These are phyloP conservation scores for Pelecanoides urinatrix DNA, from an alignment of 2,113 vertebrate species.

Conservation along the genomic window DNA sequence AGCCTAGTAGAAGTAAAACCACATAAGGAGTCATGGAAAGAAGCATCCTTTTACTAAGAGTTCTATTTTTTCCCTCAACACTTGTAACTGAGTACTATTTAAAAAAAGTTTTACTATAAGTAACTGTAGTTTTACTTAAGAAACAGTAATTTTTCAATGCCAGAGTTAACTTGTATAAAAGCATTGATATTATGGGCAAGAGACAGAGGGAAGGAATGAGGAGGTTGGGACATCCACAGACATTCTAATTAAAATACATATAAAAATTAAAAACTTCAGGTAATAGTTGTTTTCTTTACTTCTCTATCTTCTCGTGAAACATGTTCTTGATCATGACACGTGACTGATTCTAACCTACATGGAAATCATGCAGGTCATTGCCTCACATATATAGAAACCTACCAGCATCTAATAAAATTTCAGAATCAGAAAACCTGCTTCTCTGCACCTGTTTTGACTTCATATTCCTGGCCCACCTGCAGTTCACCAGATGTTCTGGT, in stretches of 20 bases:
- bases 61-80: neutral
- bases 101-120: neutral
- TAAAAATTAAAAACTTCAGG: neutral
- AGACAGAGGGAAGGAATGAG: neutral
- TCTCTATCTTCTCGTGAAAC: neutral
- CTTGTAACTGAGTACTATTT: neutral
- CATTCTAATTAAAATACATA: neutral
- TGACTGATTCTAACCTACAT: neutral
- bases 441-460: slow-evolving; percentile 11
- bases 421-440: slow-evolving; percentile 38
- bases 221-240: neutral
- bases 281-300: neutral
- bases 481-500: slow-evolving; percentile 52
- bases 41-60: neutral
- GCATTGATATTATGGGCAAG: neutral
- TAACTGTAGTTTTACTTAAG: neutral
- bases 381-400: neutral
- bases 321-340: neutral
- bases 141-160: neutral
- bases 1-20: neutral
- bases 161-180: neutral
- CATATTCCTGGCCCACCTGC: slow-evolving; percentile 15
- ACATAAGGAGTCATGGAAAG: neutral
- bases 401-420: slow-evolving; percentile 31
- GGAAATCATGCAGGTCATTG: slow-evolving; percentile 9